Percentiles rank a stretch among this genome's conserved stretches.
These are phyloP conservation scores for Acromyrmex heyeri DNA, from an alignment of 1,140 invertebrate genomes.

Conservation along the genomic window DNA sequence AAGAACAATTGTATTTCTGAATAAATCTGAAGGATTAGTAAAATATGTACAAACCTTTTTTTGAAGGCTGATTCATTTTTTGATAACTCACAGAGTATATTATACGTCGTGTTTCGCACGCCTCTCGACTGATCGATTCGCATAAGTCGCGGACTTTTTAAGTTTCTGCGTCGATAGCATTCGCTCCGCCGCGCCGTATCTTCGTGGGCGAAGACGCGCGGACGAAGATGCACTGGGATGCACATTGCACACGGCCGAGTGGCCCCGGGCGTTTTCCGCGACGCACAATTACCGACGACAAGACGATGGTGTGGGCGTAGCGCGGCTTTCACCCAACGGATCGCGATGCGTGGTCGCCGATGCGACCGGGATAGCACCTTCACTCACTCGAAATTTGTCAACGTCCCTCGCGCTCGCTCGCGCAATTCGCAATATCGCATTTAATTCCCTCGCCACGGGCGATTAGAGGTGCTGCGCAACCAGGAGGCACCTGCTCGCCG, in stretches of 20 bases:
- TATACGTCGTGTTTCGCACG: neutral
- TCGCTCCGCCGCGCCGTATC: neutral
- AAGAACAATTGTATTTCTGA: too few species aligned
- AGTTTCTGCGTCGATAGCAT: slow-evolving; percentile 2
- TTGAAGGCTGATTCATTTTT: too few species aligned
- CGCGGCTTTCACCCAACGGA: slow-evolving; percentile 66
- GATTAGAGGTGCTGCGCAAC: slow-evolving; percentile 13
- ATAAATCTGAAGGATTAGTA: too few species aligned
- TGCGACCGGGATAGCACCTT: slow-evolving; percentile 16
- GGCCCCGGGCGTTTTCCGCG: slow-evolving; percentile 60
- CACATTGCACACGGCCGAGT: slow-evolving; percentile 16
- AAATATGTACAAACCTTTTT: too few species aligned
- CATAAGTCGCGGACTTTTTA: neutral
- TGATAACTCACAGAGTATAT: neutral
- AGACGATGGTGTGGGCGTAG: slow-evolving; percentile 61
- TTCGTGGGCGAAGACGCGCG: slow-evolving; percentile 40
- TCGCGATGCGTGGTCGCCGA: slow-evolving; percentile 54
- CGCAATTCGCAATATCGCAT: slow-evolving; percentile 29
- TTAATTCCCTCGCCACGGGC: slow-evolving; percentile 43
- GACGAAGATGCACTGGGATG: slow-evolving; percentile 41
- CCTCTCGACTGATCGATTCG: slow-evolving; percentile 14
- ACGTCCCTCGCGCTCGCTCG: slow-evolving; percentile 37
- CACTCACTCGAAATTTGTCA: slow-evolving; percentile 63
- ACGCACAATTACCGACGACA: slow-evolving; percentile 52
- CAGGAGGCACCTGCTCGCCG: slow-evolving; percentile 35